Evolutionary conservation across 2,113 vertebrate species (phyloP).

Genomic region (Trematocara macrostoma): DNA sequence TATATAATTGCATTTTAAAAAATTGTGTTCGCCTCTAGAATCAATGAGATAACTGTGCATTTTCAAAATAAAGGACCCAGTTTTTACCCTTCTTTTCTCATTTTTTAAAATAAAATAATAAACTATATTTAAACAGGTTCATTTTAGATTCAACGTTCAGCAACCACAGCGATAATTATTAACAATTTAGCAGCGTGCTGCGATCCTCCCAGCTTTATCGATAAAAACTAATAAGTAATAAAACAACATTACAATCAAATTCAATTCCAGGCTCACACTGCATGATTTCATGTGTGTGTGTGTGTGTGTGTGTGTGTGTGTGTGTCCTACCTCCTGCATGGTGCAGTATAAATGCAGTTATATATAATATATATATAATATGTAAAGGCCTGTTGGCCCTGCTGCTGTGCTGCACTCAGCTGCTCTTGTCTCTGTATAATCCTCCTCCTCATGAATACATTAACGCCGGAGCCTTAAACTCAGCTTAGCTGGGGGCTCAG

Average conservation of each 20-base stretch:
- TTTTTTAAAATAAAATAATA: not conserved
- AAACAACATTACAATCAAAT: not conserved
- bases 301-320: not conserved
- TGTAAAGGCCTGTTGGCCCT: slow-evolving; percentile 54
- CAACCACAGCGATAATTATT: not conserved
- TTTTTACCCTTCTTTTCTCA: not conserved
- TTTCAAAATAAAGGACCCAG: not conserved
- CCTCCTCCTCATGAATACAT: slow-evolving; percentile 80
- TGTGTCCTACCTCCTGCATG: not conserved
- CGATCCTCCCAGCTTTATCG: not conserved
- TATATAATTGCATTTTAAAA: not conserved
- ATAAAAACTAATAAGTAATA: not conserved
- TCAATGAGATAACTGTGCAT: not conserved
- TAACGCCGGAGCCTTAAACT: slow-evolving; percentile 72
- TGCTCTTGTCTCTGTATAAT: slow-evolving; percentile 71
- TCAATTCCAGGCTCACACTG: not conserved
- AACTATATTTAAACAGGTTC: not conserved
- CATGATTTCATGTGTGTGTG: not conserved
- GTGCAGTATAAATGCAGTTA: slow-evolving; percentile 20
- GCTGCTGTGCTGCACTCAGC: slow-evolving; percentile 59
- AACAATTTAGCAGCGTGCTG: not conserved
- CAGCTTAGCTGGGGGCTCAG: slow-evolving; percentile 75
- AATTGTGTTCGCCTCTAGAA: not conserved
- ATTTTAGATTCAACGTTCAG: rapidly evolving
- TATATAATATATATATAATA: slow-evolving; percentile 27